Evolutionary conservation across 2,113 vertebrate species (phyloP), one percentile per base, ranked within the genome.

Genomic region (Uropsilus gracilis): DNA sequence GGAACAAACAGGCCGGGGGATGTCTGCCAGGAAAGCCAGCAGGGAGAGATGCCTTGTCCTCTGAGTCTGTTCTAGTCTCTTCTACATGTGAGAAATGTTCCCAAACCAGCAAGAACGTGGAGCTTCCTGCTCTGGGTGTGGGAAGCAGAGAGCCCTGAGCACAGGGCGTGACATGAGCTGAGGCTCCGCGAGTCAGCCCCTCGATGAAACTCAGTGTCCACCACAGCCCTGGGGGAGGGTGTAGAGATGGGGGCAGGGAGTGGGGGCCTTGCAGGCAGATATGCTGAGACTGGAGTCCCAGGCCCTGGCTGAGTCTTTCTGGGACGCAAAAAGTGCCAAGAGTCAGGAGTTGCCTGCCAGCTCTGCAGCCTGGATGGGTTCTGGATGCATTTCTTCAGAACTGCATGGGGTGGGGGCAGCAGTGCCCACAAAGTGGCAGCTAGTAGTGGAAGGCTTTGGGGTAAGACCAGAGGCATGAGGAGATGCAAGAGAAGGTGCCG

Each of bases 201-300:
- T n/a, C n/a, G n/a, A n/a, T n/a, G n/a, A n/a, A n/a, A n/a, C n/a
- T n/a, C 77, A 8, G 76, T 2, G 7, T 72, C 34, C 72, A 84
- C 20, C 20, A 17, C 24, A 5, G 32, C 6, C 2, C 1, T 34
- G 44, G 48, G 78, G 32, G 37, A 12, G 1, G 3, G 2, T 6
- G 18, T 17, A 30, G 34, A 26, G 10, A 28, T n/a, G 0, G 6
- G 17, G 26, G 2, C 0, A n/a, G n/a, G n/a, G n/a, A n/a, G n/a
- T n/a, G n/a, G n/a, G n/a, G n/a, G n/a, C n/a, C n/a, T n/a, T n/a
- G n/a, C n/a, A n/a, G n/a, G n/a, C n/a, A n/a, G n/a, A n/a, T n/a
- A n/a, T n/a, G n/a, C n/a, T n/a, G n/a, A n/a, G n/a, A n/a, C n/a
- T n/a, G n/a, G n/a, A n/a, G n/a, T n/a, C n/a, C n/a, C n/a, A n/a